These are phyloP conservation scores for Pinctada fucata DNA, from an alignment of 2,888 invertebrate genomes.

Conservation along the genomic window DNA sequence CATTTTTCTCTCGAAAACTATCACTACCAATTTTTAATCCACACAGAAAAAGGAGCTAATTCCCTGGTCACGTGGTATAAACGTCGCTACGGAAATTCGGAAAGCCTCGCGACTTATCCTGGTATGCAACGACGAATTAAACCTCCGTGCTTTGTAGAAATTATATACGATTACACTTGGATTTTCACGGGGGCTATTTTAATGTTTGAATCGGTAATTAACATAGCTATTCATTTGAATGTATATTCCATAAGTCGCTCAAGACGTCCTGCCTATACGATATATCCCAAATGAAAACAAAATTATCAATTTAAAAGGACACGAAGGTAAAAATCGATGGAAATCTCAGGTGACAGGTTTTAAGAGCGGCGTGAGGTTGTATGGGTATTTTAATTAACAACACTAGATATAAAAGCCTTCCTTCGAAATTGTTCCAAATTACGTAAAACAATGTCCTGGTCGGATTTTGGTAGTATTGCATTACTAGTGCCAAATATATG, in stretches of 20 bases:
- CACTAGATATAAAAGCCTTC: neutral
- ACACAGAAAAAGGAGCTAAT: conserved; percentile 7
- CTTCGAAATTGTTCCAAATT: too few relatives aligned
- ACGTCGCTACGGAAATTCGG: conserved; percentile 64
- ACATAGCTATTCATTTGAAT: conserved; percentile 2
- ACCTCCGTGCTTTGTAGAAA: neutral
- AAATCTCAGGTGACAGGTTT: neutral
- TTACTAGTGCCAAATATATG: too few relatives aligned
- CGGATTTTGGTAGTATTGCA: too few relatives aligned
- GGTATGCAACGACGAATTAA: neutral
- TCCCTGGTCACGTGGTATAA: conserved; percentile 58
- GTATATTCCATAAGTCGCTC: neutral
- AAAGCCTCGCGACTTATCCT: conserved; percentile 24
- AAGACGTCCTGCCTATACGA: neutral
- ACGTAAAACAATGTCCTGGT: too few relatives aligned
- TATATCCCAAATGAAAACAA: neutral
- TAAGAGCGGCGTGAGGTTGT: neutral
- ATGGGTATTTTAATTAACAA: neutral
- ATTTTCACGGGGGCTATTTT: neutral
- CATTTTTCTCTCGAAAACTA: too few relatives aligned
- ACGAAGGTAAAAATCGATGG: neutral
- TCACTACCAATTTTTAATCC: too few relatives aligned
- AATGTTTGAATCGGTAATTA: conserved; percentile 24
- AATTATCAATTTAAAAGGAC: conserved; percentile 4
- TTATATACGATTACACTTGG: conserved; percentile 11